Conservation (phyloP, 92 coral and sea anemone genomes). For the Galaxea fascicularis region DNA sequence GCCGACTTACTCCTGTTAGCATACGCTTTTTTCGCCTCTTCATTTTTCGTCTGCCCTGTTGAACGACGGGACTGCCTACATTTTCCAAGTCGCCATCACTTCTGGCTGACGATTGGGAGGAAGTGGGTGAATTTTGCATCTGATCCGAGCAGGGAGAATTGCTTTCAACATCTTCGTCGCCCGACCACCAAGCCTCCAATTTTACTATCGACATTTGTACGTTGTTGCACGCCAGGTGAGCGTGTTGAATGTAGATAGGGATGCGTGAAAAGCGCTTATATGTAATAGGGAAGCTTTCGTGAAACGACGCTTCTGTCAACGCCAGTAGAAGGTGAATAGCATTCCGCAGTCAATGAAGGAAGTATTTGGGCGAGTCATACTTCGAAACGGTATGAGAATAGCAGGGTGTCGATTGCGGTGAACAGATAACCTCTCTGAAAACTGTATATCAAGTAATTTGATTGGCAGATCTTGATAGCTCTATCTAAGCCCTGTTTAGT, state of each 20-base stretch:
- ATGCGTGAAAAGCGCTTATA: slow-evolving; percentile 23
- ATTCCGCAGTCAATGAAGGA: slow-evolving; percentile 5
- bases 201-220: slow-evolving; percentile 21
- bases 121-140: slow-evolving; percentile 42
- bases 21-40: slow-evolving; percentile 94
- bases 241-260: slow-evolving; percentile 14
- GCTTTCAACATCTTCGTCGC: slow-evolving; percentile 12
- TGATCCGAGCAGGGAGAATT: slow-evolving; percentile 29
- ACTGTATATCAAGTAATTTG: slow-evolving; percentile 14
- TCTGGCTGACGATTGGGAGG: slow-evolving; percentile 37
- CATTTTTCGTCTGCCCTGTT: slow-evolving; percentile 42
- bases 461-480: slow-evolving; percentile 24
- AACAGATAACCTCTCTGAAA: slow-evolving; percentile 21
- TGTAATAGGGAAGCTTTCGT: slow-evolving; percentile 8
- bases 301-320: slow-evolving; percentile 40
- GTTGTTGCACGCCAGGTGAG: neutral
- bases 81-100: slow-evolving; percentile 38
- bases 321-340: slow-evolving; percentile 6
- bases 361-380: slow-evolving; percentile 32
- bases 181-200: slow-evolving; percentile 10
- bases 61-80: slow-evolving; percentile 22
- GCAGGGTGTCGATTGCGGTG: slow-evolving; percentile 43
- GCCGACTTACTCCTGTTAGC: slow-evolving; percentile 98
- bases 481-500: slow-evolving; percentile 2
- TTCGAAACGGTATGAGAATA: neutral